These are phyloP conservation scores for Troides oblongomaculatus DNA, from an alignment of 2,888 invertebrate species.

Conservation along the genomic window DNA sequence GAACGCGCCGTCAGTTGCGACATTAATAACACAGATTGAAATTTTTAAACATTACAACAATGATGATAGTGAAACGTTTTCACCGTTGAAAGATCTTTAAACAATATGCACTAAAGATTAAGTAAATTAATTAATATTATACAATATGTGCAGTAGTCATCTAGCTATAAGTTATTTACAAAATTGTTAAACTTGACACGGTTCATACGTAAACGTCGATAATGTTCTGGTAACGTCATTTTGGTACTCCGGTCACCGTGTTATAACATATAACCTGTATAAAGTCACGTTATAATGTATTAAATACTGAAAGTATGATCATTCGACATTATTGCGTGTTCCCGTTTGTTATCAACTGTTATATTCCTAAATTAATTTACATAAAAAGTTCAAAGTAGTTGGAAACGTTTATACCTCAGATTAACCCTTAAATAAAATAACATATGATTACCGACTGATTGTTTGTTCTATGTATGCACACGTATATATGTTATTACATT, in stretches of 20 bases:
- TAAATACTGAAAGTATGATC: neutral
- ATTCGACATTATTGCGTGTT: neutral
- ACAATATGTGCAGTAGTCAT: constrained; percentile 21
- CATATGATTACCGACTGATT: neutral
- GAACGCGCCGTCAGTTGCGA: no score
- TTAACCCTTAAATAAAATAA: no score
- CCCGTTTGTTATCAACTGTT: neutral
- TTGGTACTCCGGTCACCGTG: constrained; percentile 52
- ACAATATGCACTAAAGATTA: constrained; percentile 6
- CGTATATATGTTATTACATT: neutral
- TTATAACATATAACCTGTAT: constrained; percentile 29
- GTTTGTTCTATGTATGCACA: neutral
- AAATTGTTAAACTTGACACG: constrained; percentile 27
- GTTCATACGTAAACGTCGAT: constrained; percentile 19
- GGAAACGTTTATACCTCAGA: no score
- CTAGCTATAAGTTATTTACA: constrained; percentile 28
- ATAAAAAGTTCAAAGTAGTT: neutral
- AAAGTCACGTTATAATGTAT: neutral
- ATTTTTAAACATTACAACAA: neutral
- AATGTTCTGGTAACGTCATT: constrained; percentile 42
- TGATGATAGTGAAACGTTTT: neutral
- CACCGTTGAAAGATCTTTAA: constrained; percentile 13
- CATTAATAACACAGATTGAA: no score
- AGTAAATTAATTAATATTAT: constrained; percentile 23
- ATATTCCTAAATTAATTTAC: neutral